These are phyloP conservation scores for Pogonocichla stellata DNA, from an alignment of 2,113 vertebrate species.

Conservation along the genomic window DNA sequence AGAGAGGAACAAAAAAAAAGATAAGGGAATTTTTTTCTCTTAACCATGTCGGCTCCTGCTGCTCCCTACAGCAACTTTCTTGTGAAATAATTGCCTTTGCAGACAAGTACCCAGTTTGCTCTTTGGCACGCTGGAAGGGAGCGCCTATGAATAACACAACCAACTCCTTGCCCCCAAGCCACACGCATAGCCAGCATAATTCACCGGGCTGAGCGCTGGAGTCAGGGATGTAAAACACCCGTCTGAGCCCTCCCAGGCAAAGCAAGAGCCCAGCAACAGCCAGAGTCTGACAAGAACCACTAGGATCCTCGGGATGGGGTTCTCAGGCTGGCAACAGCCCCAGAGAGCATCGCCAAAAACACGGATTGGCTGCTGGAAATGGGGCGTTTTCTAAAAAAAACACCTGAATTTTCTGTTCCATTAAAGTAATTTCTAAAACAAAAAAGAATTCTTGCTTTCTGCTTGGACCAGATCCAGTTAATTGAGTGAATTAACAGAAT, in stretches of 20 bases:
- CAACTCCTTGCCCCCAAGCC: constrained; percentile 65
- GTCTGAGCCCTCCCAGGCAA: constrained; percentile 47
- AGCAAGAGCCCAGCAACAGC: neutral
- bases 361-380: neutral
- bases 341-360: neutral
- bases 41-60: constrained; percentile 32
- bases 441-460: neutral
- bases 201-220: constrained; percentile 18
- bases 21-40: constrained; percentile 1
- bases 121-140: constrained; percentile 56
- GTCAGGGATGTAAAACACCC: constrained; percentile 47
- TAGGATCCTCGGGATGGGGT: neutral
- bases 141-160: constrained; percentile 10
- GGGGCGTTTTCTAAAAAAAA: neutral
- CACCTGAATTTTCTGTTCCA: neutral
- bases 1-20: neutral
- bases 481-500: neutral
- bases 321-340: neutral
- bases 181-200: constrained; percentile 59
- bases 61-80: constrained; percentile 56
- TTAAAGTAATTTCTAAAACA: neutral
- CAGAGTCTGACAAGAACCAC: neutral
- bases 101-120: constrained; percentile 56
- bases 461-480: neutral
- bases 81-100: constrained; percentile 63